Conservation (phyloP, 2,113 vertebrate species). For the Microtus montanus region DNA sequence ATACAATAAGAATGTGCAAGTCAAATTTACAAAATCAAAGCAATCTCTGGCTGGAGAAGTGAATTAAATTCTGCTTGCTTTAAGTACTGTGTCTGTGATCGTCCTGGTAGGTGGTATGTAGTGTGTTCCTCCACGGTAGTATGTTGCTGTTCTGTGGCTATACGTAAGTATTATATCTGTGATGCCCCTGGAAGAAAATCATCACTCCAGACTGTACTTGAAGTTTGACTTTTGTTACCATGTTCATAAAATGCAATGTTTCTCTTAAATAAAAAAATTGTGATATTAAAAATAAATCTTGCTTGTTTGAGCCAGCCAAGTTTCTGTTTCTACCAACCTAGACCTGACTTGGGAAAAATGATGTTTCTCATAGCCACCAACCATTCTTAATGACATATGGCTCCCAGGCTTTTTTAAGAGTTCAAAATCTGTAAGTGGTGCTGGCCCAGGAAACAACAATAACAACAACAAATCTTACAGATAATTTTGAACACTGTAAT, state of each 20-base stretch:
- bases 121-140: not conserved
- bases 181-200: not conserved
- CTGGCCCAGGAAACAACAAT: not conserved
- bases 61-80: not conserved
- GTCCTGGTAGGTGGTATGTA: not conserved
- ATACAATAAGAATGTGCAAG: not conserved
- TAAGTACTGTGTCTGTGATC: not conserved
- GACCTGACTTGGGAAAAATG: slow-evolving; percentile 23
- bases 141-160: not conserved
- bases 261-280: not conserved
- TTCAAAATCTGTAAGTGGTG: not conserved
- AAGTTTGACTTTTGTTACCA: not conserved
- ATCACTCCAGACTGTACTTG: not conserved
- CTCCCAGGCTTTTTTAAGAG: not conserved
- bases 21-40: slow-evolving; percentile 13
- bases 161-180: not conserved
- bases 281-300: not conserved
- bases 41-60: not conserved
- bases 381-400: not conserved
- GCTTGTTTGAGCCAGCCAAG: not conserved
- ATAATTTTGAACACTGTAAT: slow-evolving; percentile 54
- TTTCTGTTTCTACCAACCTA: slow-evolving; percentile 38
- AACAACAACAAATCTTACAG: slow-evolving; percentile 8
- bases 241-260: not conserved
- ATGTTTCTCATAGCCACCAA: not conserved